Evolutionary conservation across 2,113 vertebrate species (phyloP), one percentile per base, ranked within the genome.

Genomic region (Zosterops pallidus): DNA sequence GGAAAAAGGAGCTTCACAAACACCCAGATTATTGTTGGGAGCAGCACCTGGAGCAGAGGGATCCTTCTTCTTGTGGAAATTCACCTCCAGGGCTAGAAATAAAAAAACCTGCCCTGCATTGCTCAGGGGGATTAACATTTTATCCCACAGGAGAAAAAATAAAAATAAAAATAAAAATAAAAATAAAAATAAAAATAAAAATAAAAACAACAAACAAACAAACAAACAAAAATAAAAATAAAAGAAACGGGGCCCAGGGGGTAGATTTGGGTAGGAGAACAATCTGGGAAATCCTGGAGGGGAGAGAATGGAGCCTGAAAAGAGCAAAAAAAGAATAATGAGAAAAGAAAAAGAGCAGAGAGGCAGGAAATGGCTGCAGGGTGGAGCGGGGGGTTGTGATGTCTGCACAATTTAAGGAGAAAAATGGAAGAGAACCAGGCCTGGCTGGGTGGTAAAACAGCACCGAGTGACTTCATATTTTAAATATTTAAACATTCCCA

Each of bases 311-410:
- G 63, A 69, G 72, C 24, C 39, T 39, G 39, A 39, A 39, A 39
- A 39, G 39, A 39, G 39, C 39, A 39, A 39, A 39, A 39, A 39
- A 39, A 39, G 28, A 33, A 82, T 23, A 31, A 53, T 31, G 9
- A 56, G 71, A 12, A 39, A 39, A 39, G 39, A 39, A 33, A 74
- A 77, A 65, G 11, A 63, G 18, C 46, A 50, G 62, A 33, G 72
- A 31, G 56, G 81, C 94, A 95, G 95, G 89, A 94, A 97, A 95
- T 12, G 83, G 62, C 57, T 81, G 72, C 75, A 55, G 95, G 87
- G 78, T 68, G 90, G 77, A 71, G 90, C 81, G 81, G 74, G 12
- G 6, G 44, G 62, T 16, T 63, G 42, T 5, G 52, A 88, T 2
- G 69, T 83, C 91, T 90, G 41, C 4, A 44, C 60, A 53, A 44